phyloP scores from a whole-genome alignment of 2,113 vertebrate genomes.

The Heterotis niloticus region DNA sequence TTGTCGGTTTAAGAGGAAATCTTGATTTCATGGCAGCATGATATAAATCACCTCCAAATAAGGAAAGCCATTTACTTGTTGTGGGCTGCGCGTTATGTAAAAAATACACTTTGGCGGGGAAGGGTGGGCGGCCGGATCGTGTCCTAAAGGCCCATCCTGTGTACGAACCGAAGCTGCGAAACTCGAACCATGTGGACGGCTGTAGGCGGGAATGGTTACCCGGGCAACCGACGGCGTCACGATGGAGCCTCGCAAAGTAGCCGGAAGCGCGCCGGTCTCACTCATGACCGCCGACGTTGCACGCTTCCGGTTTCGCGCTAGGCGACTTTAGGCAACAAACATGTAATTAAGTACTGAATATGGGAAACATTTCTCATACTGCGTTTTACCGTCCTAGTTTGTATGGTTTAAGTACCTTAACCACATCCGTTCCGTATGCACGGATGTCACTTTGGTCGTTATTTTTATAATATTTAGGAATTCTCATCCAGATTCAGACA shows the following conservation, averaged over 20 bases:
- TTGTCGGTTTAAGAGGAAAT: no score
- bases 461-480: no score
- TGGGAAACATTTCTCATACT: neutral
- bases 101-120: constrained; percentile 2
- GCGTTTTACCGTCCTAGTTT: neutral
- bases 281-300: neutral
- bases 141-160: neutral
- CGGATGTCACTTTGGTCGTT: no score
- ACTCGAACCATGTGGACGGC: neutral
- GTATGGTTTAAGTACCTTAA: no score
- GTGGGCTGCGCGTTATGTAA: neutral
- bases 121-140: neutral
- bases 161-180: neutral
- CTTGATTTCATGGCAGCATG: no score
- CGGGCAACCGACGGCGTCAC: constrained; percentile 5
- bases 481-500: no score
- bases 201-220: neutral
- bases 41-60: neutral
- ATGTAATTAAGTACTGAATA: neutral
- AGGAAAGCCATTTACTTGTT: neutral
- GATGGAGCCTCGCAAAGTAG: no score
- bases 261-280: neutral
- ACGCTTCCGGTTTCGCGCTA: neutral
- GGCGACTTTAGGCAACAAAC: no score
- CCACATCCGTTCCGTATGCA: no score